Conservation (phyloP, 2,888 invertebrate genomes). For the Copidosoma aretas region DNA sequence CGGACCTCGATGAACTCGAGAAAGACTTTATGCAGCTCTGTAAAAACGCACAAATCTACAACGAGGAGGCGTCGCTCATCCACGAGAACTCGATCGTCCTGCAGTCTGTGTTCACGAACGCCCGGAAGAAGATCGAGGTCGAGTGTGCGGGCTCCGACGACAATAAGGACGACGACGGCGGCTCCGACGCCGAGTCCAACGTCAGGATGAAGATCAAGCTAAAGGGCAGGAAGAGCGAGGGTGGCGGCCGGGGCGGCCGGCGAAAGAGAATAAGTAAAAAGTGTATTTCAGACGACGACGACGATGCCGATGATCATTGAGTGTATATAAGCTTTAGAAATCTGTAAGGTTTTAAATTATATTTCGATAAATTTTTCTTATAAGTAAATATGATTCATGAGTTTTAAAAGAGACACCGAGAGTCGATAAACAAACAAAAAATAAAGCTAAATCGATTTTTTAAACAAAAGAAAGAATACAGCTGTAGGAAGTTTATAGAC, state of each 20-base stretch:
- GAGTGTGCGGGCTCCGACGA: conserved; percentile 39
- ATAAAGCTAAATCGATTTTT: conserved; percentile 42
- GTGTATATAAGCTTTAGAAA: conserved; percentile 43
- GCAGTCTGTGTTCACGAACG: conserved; percentile 80
- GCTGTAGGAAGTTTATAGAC: conserved; percentile 42
- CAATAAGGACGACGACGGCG: conserved; percentile 60
- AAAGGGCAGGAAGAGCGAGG: conserved; percentile 64
- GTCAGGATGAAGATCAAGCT: conserved; percentile 80
- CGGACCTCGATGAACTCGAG: conserved; percentile 82
- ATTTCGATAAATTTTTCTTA: conserved; percentile 43
- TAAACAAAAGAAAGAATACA: conserved; percentile 24
- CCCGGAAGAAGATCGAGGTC: conserved; percentile 67
- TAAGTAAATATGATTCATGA: conserved; percentile 40
- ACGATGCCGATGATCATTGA: conserved; percentile 60
- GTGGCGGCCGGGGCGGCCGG: conserved; percentile 65
- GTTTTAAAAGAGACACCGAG: conserved; percentile 40
- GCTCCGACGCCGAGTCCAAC: conserved; percentile 71
- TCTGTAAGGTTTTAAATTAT: conserved; percentile 43
- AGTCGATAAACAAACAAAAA: conserved; percentile 35
- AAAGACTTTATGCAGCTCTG: conserved; percentile 94
- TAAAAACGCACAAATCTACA: conserved; percentile 96
- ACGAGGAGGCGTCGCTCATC: conserved; percentile 94
- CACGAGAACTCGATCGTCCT: conserved; percentile 96
- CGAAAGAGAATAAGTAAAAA: conserved; percentile 69
- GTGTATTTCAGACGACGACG: conserved; percentile 71